Base-by-base conservation (phyloP, 2,797 vertebrate genomes). In the Phalloptychus januarius region DNA sequence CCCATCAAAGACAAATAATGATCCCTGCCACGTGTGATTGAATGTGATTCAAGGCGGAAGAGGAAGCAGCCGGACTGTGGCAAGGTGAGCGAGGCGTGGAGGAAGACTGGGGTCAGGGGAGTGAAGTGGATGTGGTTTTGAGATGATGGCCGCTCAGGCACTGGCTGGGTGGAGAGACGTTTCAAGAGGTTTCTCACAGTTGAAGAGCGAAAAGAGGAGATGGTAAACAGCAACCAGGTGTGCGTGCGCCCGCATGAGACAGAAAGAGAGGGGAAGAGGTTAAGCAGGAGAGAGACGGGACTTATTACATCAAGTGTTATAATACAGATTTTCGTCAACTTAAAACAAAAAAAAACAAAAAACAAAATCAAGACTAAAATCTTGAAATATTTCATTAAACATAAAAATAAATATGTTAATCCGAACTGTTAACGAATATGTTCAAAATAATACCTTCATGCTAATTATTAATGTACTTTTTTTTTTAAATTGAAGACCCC, bases 141-240 rank as follows among this genome's bases (percentile, higher is more conserved):
- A 73, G 79, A 90, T 81, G 73, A 83, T 79, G 85, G 85, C 74
- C 86, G 82, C 72, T 83, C 36, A 86, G 28, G 78, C 70, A 77
- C 42, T 73, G 83, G 71, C 77, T 63, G 78, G 76, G 84, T 82
- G 83, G 79, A 86, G 82, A 71, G 82, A 83, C 78, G 89, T 91
- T 91, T 90, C 85, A 80, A 65, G 82, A 89, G 83, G 86, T 90
- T 94, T 92, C 82, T 79, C 87, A 93, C 74, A 75, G 73, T 70
- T 70, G 25, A 61, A 46, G 75, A 75, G 50, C 63, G 84, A 91
- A 91, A 79, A 75, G 18, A 3, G 74, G 10, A 23, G 81, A 82
- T 90, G 90, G 89, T 89, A 95, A 96, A 96, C 94, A 91, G 87
- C 92, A 94, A 89, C 94, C 95, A 96, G 96, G 94, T 96, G 94